Percentiles rank a stretch among this genome's conserved stretches.
These are phyloP conservation scores for Erebia palarica DNA, from an alignment of 2,888 invertebrate genomes.

Conservation along the genomic window DNA sequence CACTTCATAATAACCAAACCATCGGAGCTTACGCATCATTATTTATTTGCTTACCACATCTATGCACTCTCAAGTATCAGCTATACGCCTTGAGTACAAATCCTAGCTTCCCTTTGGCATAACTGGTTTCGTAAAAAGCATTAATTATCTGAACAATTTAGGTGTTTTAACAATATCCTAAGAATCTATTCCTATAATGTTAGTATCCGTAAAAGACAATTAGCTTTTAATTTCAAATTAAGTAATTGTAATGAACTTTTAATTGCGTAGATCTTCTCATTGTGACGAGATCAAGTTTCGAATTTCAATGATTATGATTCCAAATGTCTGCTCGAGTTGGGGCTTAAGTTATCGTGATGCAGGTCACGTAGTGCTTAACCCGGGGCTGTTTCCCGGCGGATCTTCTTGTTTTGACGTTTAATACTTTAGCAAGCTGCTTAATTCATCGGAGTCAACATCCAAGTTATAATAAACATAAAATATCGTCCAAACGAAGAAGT, in stretches of 20 bases:
- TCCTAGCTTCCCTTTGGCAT: too few relatives aligned
- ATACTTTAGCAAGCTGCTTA: slow-evolving; percentile 42
- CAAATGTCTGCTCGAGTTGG: slow-evolving; percentile 62
- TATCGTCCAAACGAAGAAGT: background rate
- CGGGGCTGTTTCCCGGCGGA: slow-evolving; percentile 59
- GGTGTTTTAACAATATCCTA: too few relatives aligned
- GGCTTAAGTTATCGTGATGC: slow-evolving; percentile 60
- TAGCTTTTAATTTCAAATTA: slow-evolving; percentile 6
- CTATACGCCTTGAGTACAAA: too few relatives aligned
- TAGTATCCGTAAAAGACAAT: background rate
- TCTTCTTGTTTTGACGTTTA: slow-evolving; percentile 71
- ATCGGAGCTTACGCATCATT: too few relatives aligned
- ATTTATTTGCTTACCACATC: too few relatives aligned
- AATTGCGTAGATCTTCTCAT: slow-evolving; percentile 31
- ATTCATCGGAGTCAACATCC: slow-evolving; percentile 24
- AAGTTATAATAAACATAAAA: background rate
- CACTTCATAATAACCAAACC: too few relatives aligned
- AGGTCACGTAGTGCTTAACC: slow-evolving; percentile 65
- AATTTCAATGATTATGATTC: slow-evolving; percentile 62
- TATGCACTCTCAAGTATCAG: too few relatives aligned
- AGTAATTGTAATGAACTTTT: slow-evolving; percentile 27
- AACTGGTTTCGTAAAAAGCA: too few relatives aligned
- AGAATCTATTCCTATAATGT: too few relatives aligned
- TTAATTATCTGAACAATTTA: too few relatives aligned
- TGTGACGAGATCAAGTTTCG: slow-evolving; percentile 32